Conservation (phyloP, 2,113 vertebrate species). For the Melanocharis versteri region DNA sequence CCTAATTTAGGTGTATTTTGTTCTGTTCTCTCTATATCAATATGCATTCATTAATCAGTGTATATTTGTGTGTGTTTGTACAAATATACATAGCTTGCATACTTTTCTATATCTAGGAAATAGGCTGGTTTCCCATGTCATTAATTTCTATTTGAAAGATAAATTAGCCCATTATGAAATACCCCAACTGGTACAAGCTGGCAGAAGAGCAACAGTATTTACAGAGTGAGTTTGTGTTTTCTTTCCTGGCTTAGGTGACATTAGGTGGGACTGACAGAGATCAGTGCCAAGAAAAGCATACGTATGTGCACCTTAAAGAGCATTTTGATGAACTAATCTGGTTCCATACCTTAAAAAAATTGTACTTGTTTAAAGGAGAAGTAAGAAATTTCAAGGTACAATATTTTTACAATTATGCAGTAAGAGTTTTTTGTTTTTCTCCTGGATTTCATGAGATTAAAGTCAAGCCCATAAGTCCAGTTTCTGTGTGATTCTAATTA, state of each 20-base stretch:
- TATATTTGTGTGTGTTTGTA: not conserved
- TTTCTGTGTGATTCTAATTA: not conserved
- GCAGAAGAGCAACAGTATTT: slow-evolving; percentile 1
- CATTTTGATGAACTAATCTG: not conserved
- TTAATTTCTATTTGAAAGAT: not conserved
- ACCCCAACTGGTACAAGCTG: not conserved
- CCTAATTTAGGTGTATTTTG: not conserved
- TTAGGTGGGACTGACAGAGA: not conserved
- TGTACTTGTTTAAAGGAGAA: not conserved
- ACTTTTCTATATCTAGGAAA: not conserved
- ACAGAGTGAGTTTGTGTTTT: slow-evolving; percentile 3
- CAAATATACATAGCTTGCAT: not conserved
- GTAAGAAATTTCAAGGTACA: not conserved
- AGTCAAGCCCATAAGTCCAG: not conserved
- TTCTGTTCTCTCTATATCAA: not conserved
- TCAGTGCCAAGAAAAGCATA: not conserved
- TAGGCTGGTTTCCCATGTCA: not conserved
- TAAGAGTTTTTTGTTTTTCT: not conserved
- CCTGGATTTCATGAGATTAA: not conserved
- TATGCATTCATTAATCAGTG: not conserved
- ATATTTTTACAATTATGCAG: not conserved
- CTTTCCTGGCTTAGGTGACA: not conserved
- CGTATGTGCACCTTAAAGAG: not conserved
- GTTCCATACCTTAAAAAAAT: not conserved
- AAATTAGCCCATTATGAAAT: not conserved